A percentile compares a stretch with the other conserved stretches of the same genome.
Conservation (phyloP, 2,797 vertebrate genomes). For the Hippocampus kuda region DNA sequence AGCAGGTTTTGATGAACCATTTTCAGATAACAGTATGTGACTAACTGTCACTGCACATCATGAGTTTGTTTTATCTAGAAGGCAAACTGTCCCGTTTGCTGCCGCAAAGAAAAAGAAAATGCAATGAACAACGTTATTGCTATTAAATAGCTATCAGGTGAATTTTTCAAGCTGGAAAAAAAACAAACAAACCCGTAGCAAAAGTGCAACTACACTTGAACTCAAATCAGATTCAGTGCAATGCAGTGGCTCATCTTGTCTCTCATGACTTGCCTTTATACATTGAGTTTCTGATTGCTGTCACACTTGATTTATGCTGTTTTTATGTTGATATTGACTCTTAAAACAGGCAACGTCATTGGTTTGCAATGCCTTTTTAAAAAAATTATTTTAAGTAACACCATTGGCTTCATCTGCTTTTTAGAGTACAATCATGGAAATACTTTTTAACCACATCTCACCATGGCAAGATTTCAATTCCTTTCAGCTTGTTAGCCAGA, state of each 20-base stretch:
- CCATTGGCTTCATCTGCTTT: neutral
- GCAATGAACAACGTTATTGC: neutral
- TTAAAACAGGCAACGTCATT: neutral
- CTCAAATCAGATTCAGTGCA: conserved; percentile 1
- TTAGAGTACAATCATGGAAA: neutral
- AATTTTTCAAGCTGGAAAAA: conserved; percentile 6
- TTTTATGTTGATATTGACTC: neutral
- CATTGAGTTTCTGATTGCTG: neutral
- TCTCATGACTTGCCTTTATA: neutral
- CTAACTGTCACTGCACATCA: neutral
- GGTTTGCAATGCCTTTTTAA: neutral
- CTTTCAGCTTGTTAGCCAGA: conserved; percentile 7
- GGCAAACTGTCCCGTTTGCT: neutral
- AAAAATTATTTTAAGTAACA: too few relatives aligned
- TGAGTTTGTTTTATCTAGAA: neutral
- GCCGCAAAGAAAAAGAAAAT: neutral
- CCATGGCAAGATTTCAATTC: conserved; percentile 1
- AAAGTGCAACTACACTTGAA: neutral
- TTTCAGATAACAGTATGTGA: neutral
- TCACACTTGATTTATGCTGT: neutral
- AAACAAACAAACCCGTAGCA: neutral
- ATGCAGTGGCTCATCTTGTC: neutral
- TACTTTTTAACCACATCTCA: neutral
- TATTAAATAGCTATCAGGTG: conserved; percentile 4
- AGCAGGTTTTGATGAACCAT: neutral